Evolutionary conservation across 2,113 vertebrate species (phyloP).

Genomic region (Siniperca chuatsi): DNA sequence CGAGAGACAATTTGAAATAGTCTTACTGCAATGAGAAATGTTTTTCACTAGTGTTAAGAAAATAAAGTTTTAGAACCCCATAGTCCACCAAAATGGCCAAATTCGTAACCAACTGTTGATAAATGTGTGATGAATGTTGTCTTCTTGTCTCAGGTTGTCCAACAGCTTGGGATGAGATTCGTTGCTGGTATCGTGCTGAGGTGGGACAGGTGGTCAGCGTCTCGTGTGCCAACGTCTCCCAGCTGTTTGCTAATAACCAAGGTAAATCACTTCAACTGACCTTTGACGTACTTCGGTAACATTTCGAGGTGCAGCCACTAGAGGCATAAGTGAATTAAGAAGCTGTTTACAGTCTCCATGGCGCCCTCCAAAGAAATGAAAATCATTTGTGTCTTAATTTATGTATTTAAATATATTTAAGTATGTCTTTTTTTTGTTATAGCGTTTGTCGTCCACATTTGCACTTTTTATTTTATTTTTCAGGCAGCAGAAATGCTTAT

Average conservation of each 20-base stretch:
- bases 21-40: too few species aligned
- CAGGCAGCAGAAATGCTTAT: not conserved
- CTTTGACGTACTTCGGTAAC: not conserved
- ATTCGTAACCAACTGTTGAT: not conserved
- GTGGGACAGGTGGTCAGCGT: slow-evolving; percentile 80
- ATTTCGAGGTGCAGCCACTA: not conserved
- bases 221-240: slow-evolving; percentile 80
- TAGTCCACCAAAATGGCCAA: not conserved
- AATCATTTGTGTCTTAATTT: not conserved
- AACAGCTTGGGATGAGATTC: slow-evolving; percentile 77
- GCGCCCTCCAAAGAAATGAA: not conserved
- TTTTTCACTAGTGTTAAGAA: not conserved
- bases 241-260: slow-evolving; percentile 78
- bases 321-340: not conserved
- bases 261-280: slow-evolving; percentile 64
- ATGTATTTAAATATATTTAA: not conserved
- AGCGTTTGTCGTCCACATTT: not conserved
- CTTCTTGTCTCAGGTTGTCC: slow-evolving; percentile 73
- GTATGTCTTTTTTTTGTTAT: too few species aligned
- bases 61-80: not conserved
- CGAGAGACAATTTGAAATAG: not conserved
- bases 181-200: slow-evolving; percentile 79
- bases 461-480: not conserved
- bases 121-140: not conserved
- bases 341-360: not conserved